A percentile compares a stretch with the other conserved stretches of the same genome.
Evolutionary conservation across 2,888 invertebrate species (phyloP).

Genomic region (Chymomyza amoena): DNA sequence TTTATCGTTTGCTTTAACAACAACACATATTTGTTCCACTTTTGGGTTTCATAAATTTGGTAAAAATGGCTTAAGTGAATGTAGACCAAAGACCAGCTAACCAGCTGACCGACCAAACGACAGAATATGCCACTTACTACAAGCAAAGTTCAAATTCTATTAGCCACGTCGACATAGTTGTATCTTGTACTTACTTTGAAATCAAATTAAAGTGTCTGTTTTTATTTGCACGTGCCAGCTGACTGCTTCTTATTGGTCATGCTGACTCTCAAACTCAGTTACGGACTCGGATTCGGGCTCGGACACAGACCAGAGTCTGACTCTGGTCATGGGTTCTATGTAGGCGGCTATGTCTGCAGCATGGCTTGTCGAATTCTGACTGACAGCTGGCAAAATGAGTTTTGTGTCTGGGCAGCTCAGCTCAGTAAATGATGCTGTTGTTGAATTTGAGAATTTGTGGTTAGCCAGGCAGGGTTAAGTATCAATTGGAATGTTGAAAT

Average conservation of each 20-base stretch:
- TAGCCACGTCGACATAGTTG: conserved; percentile 33
- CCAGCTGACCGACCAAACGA: conserved; percentile 2
- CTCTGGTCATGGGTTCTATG: neutral
- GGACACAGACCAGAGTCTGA: no score
- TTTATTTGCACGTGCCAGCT: conserved; percentile 26
- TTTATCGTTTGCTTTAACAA: conserved; percentile 25
- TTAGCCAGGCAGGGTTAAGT: neutral
- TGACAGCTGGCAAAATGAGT: neutral
- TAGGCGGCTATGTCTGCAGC: neutral
- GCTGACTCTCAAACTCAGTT: neutral
- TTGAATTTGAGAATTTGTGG: neutral
- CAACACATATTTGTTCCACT: conserved; percentile 29
- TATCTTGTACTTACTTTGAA: conserved; percentile 14
- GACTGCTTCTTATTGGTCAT: neutral
- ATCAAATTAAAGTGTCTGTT: conserved; percentile 15
- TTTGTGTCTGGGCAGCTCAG: neutral
- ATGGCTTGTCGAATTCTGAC: neutral
- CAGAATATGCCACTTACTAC: neutral
- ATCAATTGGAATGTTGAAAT: neutral
- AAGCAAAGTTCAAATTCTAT: conserved; percentile 35
- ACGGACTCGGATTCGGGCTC: neutral
- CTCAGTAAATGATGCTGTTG: neutral
- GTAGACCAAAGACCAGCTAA: conserved; percentile 6
- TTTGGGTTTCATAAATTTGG: conserved; percentile 18
- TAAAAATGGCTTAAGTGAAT: conserved; percentile 14